A percentile compares a stretch with the other conserved stretches of the same genome.
Conservation (phyloP, 2,888 invertebrate genomes). For the Luperina nickerlii region DNA sequence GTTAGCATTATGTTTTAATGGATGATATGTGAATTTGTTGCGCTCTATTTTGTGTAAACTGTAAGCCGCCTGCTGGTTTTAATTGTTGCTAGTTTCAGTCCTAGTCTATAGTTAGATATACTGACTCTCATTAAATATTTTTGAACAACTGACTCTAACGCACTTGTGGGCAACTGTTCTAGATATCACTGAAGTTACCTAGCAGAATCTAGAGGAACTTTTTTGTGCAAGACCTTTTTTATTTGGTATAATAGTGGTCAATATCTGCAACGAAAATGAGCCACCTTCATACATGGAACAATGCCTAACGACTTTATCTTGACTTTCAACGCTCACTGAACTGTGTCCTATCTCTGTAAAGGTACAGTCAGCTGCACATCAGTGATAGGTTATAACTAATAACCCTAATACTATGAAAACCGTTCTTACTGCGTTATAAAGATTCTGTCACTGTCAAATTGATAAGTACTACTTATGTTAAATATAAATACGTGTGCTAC, state of each 20-base stretch:
- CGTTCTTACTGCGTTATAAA: background rate
- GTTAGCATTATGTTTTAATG: conserved; percentile 47
- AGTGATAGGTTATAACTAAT: background rate
- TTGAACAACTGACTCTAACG: background rate
- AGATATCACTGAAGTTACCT: background rate
- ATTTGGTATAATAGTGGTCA: background rate
- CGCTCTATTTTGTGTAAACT: background rate
- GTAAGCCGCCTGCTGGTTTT: background rate
- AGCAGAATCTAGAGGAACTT: background rate
- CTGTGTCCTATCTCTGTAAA: background rate
- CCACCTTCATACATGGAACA: background rate
- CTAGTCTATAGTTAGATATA: too few relatives aligned
- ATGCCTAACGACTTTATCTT: background rate
- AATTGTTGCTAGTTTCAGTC: background rate
- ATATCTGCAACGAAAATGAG: background rate
- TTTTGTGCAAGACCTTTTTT: background rate
- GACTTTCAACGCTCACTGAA: background rate
- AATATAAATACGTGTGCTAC: background rate
- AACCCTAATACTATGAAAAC: background rate
- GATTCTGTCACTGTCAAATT: background rate
- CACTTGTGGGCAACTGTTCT: background rate
- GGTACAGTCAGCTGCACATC: background rate
- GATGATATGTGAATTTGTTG: conserved; percentile 24
- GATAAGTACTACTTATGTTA: background rate
- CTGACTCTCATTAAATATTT: background rate